Percentiles rank a stretch among this genome's conserved stretches.
phyloP scores from a whole-genome alignment of 1,140 invertebrate genomes.

The Batillaria attramentaria region DNA sequence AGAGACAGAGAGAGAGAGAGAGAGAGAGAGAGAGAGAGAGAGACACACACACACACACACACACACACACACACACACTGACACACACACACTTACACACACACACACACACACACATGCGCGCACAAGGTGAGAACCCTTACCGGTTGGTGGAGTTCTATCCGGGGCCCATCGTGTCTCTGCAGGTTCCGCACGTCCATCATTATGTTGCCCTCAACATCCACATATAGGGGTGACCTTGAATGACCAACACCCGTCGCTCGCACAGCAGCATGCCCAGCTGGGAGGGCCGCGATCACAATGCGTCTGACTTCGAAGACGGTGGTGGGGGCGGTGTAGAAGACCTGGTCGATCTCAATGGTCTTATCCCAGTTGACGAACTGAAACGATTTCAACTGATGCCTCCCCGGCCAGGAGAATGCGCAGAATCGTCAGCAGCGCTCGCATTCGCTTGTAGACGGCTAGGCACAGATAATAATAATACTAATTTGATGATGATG shows the following conservation, averaged over 20 bases:
- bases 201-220: conserved; percentile 52
- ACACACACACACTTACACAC: not conserved
- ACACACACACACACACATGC: not conserved
- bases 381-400: conserved; percentile 33
- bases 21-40: conserved; percentile 1
- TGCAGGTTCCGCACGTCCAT: conserved; percentile 47
- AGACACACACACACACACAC: not conserved
- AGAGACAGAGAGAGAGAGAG: conserved; percentile 11
- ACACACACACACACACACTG: not conserved
- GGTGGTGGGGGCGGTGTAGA: conserved; percentile 42
- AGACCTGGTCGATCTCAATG: conserved; percentile 47
- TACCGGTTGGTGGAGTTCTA: conserved; percentile 46
- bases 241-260: conserved; percentile 47
- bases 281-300: conserved; percentile 31
- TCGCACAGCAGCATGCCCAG: conserved; percentile 39
- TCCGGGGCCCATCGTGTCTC: conserved; percentile 47
- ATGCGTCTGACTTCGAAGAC: conserved; percentile 45
- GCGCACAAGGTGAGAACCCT: conserved; percentile 1
- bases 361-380: conserved; percentile 51
- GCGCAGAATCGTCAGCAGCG: conserved; percentile 28
- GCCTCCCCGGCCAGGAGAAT: conserved; percentile 7
- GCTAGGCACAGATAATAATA: not conserved
- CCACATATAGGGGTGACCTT: conserved; percentile 48
- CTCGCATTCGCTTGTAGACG: conserved; percentile 33
- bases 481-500: not conserved